Base-by-base conservation (phyloP, 2,797 vertebrate species). In the Perodicticus potto region DNA sequence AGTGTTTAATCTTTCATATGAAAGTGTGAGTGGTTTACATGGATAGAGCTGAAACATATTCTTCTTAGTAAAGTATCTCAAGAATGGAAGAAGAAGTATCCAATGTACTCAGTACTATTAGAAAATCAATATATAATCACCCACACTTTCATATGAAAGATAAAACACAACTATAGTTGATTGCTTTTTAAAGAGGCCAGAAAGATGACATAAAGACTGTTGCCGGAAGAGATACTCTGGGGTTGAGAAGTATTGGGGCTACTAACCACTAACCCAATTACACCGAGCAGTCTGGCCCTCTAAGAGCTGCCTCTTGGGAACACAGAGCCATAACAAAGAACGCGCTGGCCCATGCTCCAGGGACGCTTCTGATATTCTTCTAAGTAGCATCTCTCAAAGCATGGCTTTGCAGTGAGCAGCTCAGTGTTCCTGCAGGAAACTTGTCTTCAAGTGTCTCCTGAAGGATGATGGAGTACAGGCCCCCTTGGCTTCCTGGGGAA, bases 401-500 rank as follows among this genome's bases (percentile, higher is more conserved):
- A 49, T 6, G 61, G 34, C 61, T 86, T 86, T 55, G 67, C 11
- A 57, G 76, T 16, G 22, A 43, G 20, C 32, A n/a, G 40, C 37
- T 86, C 14, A 19, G 22, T 37, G 40, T 91, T 86, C 72, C 19
- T 53, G 53, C 53, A 77, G 86, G 67, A 73, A 73, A 59, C 25
- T 23, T 61, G 29, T 74, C 45, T 86, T 78, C 59, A 25, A 20
- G 40, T 45, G 20, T 95, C 27, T 59, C n/a, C 40, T 34, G 59
- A 22, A 27, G 70, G 49, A 25, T 25, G 72, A 32, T 32, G 53
- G n/a, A 32, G 32, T 34, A 0, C 13, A 55, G 82, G 49, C 29
- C 57, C 55, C 29, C 27, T 49, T 61, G 93, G 45, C 67, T 96
- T 97, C 95, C 84, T 91, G 89, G 59, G 82, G 91, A 96, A 77